Base-by-base conservation (phyloP, 2,888 invertebrate genomes). In the Meta bourneti region DNA sequence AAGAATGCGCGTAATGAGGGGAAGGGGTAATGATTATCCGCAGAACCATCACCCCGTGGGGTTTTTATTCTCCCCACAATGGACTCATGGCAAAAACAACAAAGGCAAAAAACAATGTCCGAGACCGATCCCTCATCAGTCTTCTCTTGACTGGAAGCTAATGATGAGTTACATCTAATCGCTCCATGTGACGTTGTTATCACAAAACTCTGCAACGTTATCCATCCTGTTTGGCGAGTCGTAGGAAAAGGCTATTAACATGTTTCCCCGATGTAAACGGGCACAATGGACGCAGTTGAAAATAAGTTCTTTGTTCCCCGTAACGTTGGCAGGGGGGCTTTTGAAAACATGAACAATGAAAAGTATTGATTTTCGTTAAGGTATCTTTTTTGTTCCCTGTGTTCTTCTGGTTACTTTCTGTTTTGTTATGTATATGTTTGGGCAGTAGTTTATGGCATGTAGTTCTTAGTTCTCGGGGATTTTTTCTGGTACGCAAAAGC, bases 81-180 rank as follows among this genome's bases (percentile, higher is more conserved):
- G 71, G 72, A 80, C 48, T 20, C 51, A 88, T 79, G 78, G 69
- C 9, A 78, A 88, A 70, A 80, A 80, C 72, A 72, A 80, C 72
- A 71, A 79, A 6, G 16, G 61, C 72, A 88, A 81, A 88, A 77
- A 82, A 82, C 20, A 74, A 83, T 74, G 72, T 72, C 72, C 51
- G 52, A 19, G 51, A 74, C 74, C 74, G 48, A 83, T 74, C 80
- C n/a, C 80, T 74, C 88, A 88, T 88, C 81, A 74, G 81, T 88
- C 88, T 81, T 81, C 9, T 48, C 69, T 54, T 88, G 88, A 80
- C 69, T 81, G 88, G 69, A 74, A 88, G 81, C 88, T 81, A 88
- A 88, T 88, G 88, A 88, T 69, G 88, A 88, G 88, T 81, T 88
- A 70, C 88, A 81, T 88, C 88, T 88, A 88, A 88, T 88, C 81